These are phyloP conservation scores for Syrrhaptes paradoxus DNA, from an alignment of 2,113 vertebrate genomes.

Conservation along the genomic window DNA sequence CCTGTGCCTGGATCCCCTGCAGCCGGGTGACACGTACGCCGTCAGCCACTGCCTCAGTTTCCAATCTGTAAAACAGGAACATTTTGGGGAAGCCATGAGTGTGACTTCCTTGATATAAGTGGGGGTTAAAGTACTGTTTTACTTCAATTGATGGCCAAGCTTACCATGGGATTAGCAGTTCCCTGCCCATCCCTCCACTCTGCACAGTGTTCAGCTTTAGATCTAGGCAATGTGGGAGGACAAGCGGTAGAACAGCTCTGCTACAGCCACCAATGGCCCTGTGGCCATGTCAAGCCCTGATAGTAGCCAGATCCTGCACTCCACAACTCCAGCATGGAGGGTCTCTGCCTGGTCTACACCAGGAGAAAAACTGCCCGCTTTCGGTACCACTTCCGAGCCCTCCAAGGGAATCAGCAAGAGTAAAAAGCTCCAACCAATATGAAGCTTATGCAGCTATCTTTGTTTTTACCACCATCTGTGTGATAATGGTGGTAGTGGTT, in stretches of 20 bases:
- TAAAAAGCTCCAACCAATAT: not conserved
- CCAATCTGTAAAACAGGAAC: not conserved
- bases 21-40: not conserved
- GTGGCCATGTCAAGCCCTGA: rapidly evolving
- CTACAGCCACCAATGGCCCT: not conserved
- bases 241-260: not conserved
- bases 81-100: not conserved
- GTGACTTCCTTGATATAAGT: not conserved
- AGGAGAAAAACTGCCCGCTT: rapidly evolving
- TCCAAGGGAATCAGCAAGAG: not conserved
- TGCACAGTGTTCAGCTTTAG: not conserved
- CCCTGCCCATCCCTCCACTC: not conserved
- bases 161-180: not conserved
- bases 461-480: not conserved
- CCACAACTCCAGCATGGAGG: rapidly evolving
- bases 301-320: not conserved
- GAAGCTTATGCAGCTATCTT: not conserved
- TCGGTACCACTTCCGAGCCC: not conserved
- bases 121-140: not conserved
- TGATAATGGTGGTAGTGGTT: not conserved
- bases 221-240: not conserved
- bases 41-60: not conserved
- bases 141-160: not conserved
- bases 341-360: not conserved
- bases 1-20: not conserved